Percentiles rank a stretch among this genome's conserved stretches.
phyloP scores from a whole-genome alignment of 35 echinoderm and acorn worm species.

The Nesometra sesokonis region DNA sequence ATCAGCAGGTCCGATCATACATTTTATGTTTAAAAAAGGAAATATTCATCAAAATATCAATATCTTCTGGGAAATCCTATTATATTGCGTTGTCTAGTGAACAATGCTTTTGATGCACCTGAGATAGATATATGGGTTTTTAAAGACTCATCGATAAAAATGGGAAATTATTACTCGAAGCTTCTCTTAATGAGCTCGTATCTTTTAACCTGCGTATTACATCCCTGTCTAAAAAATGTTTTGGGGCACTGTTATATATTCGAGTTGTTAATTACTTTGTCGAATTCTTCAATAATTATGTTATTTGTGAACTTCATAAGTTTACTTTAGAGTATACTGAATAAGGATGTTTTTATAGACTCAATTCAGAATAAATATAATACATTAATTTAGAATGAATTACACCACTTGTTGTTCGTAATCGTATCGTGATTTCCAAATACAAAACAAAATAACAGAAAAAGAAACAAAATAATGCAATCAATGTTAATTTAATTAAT shows the following conservation, averaged over 20 bases:
- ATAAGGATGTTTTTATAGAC: too few species aligned
- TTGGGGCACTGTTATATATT: background rate
- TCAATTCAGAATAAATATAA: too few species aligned
- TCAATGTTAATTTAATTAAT: too few species aligned
- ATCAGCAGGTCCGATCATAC: background rate
- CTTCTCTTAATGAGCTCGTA: background rate
- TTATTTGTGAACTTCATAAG: too few species aligned
- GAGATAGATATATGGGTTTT: background rate
- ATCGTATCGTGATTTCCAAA: too few species aligned
- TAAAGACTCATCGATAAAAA: background rate
- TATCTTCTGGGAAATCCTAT: background rate
- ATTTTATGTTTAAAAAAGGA: background rate
- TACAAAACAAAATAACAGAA: too few species aligned
- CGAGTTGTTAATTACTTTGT: too few species aligned
- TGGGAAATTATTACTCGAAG: background rate
- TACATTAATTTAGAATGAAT: too few species aligned
- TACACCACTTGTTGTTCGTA: too few species aligned
- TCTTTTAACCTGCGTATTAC: background rate
- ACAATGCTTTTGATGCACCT: background rate
- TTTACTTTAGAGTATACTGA: too few species aligned
- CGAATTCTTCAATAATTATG: too few species aligned
- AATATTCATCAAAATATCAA: background rate
- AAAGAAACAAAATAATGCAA: too few species aligned
- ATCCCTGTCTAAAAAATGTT: background rate
- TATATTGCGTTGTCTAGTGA: background rate